Evolutionary conservation across 2,113 vertebrate species (phyloP), one percentile per base, ranked within the genome.

Genomic region (Seriola rivoliana): DNA sequence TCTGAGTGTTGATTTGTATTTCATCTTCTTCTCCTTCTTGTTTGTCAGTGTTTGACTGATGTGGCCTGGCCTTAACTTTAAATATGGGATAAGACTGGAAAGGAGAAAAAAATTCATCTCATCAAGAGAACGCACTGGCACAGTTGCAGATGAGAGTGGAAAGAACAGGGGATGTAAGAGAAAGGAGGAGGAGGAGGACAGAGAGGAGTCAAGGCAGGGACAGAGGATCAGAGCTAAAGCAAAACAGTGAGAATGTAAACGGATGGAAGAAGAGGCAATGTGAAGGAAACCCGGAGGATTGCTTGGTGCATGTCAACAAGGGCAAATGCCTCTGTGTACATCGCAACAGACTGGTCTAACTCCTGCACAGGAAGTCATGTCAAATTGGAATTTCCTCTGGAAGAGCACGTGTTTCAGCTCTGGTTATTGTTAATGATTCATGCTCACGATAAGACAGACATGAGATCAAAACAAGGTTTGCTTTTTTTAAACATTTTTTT

Each of bases 381-480:
- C 75, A 75, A 87, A 75, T 1, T 38, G 86, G 87, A 88, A 93
- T 92, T 91, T 94, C 89, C 88, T 87, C 46, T 86, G 71, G 55
- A 78, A 38, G 42, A 68, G 52, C 36, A 17, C 3, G 8, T 81
- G 86, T 88, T 88, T 82, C 17, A 21, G 17, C 38, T 81, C 75
- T 73, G 55, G 17, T 73, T 71, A 17, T 75, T 71, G 42, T 71
- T 79, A 59, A 82, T 65, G 13, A 69, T 71, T 42, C 46, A n/a
- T n/a, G 17, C 5, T n/a, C 36, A 64, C n/a, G 44, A 63, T 50
- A 38, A 64, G 8, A 57, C 34, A 46, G 21, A 74, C 16, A 6
- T 11, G 16, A 67, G 19, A 69, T 36, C 8, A 55, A 44, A 72
- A 75, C 13, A 32, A 0, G 34, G 21, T 21, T 52, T n/a, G 19